Base-by-base conservation (phyloP, 2,113 vertebrate genomes). In the Corythaixoides concolor region DNA sequence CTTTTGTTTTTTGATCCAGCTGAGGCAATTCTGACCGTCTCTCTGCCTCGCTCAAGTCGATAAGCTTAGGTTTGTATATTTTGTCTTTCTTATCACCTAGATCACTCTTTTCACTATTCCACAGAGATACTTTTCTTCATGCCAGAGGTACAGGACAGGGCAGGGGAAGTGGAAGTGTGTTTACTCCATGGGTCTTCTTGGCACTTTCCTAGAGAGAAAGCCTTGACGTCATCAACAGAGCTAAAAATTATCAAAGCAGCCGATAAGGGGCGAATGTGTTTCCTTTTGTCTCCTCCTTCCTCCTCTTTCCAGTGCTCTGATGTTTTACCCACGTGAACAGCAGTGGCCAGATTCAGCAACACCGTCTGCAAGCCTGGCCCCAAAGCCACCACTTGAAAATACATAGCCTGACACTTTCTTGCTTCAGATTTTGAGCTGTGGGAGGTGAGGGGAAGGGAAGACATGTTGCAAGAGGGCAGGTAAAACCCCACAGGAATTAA, bases 361-460 rank as follows among this genome's bases (percentile, higher is more conserved):
- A 30, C 15, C 1, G 2, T 60, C 41, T 67, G 21, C 18, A 58
- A 50, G 32, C 28, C 37, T 72, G 18, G 3, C 47, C 52, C 52
- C 78, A 74, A 63, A 72, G 28, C 17, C 47, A 63, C 4, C 37
- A 35, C 26, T 50, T 82, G 37, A 89, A 83, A 92, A 89, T 53
- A 49, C 12, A 52, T 19, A n/a, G 16, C 1, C 5, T 66, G 56
- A 70, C 55, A 53, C 19, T 77, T 89, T 50, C 30, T 26, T 26
- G 30, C 30, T 87, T 72, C 1, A 7, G 70, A 72, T 80, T 89
- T 92, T 63, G 49, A 59, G 2, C 1, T 0, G 0, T 64, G 28
- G 12, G 64, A 88, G 49, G 43, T 78, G 49, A 60, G 41, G 88
- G 77, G 17, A 35, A 58, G 41, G 55, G 26, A 88, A 64, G 32